These are phyloP conservation scores for Rhinogobio ventralis DNA, from an alignment of 2,797 vertebrate species.

Conservation along the genomic window DNA sequence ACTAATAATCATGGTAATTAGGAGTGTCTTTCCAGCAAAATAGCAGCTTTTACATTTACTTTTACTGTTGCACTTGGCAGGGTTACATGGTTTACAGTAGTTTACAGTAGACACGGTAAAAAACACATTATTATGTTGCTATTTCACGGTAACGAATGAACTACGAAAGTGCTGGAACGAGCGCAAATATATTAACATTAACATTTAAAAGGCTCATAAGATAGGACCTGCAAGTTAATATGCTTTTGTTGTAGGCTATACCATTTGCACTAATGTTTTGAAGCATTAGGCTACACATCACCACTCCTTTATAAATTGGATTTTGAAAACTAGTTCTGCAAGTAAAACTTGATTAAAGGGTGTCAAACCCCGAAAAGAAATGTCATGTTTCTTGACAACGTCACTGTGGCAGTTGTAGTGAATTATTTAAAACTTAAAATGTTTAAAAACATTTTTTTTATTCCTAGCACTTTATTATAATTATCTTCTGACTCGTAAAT, in stretches of 20 bases:
- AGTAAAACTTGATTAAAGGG: conserved; percentile 1
- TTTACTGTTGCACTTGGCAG: background rate
- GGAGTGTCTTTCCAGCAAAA: background rate
- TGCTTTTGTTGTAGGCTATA: background rate
- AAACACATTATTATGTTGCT: background rate
- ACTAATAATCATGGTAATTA: background rate
- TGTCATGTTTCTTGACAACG: background rate
- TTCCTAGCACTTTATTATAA: background rate
- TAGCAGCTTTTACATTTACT: background rate
- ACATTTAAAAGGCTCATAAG: background rate
- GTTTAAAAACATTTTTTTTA: too few relatives aligned
- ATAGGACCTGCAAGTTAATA: background rate
- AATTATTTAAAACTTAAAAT: background rate
- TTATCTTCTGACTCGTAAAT: background rate
- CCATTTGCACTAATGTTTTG: background rate
- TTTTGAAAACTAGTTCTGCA: conserved; percentile 7
- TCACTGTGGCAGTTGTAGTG: background rate
- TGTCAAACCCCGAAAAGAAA: background rate
- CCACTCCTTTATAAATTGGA: conserved; percentile 10
- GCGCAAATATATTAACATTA: background rate
- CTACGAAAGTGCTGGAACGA: background rate
- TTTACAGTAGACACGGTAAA: background rate
- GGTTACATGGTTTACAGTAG: background rate
- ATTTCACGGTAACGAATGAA: background rate
- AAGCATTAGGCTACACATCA: conserved; percentile 4